A percentile compares a stretch with the other conserved stretches of the same genome.
Conservation (phyloP, 2,113 vertebrate species). For the Fukomys damarensis region DNA sequence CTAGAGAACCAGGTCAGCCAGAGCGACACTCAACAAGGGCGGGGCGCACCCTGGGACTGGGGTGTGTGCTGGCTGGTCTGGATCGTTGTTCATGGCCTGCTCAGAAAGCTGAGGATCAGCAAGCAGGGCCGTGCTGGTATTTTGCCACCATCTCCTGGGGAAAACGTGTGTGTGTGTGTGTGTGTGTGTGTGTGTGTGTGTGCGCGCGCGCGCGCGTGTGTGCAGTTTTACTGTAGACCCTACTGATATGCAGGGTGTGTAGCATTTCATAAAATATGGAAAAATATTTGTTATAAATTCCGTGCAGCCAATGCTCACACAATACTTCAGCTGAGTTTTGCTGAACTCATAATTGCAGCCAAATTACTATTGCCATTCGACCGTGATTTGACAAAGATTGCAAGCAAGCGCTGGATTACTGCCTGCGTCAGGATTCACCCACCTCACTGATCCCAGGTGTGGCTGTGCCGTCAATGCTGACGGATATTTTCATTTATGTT, state of each 20-base stretch:
- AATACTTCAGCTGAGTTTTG: neutral
- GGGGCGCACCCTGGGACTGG: conserved; percentile 79
- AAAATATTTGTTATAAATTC: neutral
- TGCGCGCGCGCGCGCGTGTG: too few relatives aligned
- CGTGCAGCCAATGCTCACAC: neutral
- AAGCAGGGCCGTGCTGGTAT: neutral
- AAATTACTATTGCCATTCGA: neutral
- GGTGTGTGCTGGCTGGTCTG: conserved; percentile 60
- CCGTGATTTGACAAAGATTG: neutral
- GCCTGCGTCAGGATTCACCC: neutral
- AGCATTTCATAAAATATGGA: neutral
- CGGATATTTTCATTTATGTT: conserved; percentile 21
- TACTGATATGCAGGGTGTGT: neutral
- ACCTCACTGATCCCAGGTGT: neutral
- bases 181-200: too few relatives aligned
- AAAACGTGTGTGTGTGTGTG: neutral
- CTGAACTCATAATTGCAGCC: neutral
- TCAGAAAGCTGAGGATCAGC: conserved; percentile 77
- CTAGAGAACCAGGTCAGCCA: neutral
- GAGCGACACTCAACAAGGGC: conserved; percentile 72
- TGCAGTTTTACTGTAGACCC: neutral
- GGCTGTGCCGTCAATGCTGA: neutral
- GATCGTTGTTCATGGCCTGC: conserved; percentile 77
- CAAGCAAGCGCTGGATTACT: neutral
- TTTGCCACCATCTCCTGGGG: neutral